Evolutionary conservation across 2,888 invertebrate species (phyloP), one percentile per base, ranked within the genome.

Genomic region (Plutella xylostella): DNA sequence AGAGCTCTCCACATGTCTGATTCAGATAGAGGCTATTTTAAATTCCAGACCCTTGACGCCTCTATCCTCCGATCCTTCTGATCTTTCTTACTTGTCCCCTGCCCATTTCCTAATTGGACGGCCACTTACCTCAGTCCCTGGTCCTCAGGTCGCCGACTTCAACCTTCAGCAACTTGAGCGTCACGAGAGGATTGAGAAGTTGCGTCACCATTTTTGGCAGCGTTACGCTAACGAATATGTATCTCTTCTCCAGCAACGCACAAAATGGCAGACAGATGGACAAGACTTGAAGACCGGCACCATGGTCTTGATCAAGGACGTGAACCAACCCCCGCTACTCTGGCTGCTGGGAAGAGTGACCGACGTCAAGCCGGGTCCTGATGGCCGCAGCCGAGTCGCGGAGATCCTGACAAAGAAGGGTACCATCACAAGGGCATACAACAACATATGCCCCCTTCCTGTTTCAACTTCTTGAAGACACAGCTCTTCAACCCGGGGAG

Each of bases 181-280:
- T n/a, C n/a, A n/a, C n/a, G n/a, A n/a, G n/a, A n/a, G n/a, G n/a
- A n/a, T n/a, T n/a, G n/a, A n/a, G n/a, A n/a, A 48, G n/a, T 9
- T 31, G 5, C 35, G 42, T 9, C 45, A 43, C 11, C 48, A 48
- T 12, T 45, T 48, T 22, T 48, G 45, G 48, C n/a, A 9, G 12
- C 19, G 45, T 4, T 48, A 43, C 45, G 6, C 17, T 3, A 31
- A 28, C 2, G 48, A 48, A 28, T 48, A 48, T 17, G 25, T 48
- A 19, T 11, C 17, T 2, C 42, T 45, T 9, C 45, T 45, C 14
- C 45, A 48, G 15, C 37, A 42, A 20, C 35, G 45, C 6, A 18
- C 33, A 14, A 47, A 47, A 21, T 44, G 41, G 47, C 17, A 18
- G 2, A n/a, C n/a, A n/a, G n/a, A n/a, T n/a, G n/a, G n/a, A n/a